Evolutionary conservation across 2,113 vertebrate species (phyloP).

Genomic region (Grammomys surdaster): DNA sequence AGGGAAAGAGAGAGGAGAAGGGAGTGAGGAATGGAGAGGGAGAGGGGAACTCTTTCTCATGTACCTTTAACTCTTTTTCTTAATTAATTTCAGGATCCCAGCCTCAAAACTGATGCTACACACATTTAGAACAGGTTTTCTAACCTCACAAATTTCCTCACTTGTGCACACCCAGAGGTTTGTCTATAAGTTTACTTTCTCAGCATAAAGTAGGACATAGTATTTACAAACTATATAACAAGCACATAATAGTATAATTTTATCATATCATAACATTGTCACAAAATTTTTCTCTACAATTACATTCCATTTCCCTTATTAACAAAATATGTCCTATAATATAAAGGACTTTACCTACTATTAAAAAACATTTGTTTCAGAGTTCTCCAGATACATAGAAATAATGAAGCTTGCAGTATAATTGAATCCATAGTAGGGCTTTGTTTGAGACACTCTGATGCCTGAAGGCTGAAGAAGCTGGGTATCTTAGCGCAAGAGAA

Average conservation of each 20-base stretch:
- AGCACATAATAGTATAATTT: background rate
- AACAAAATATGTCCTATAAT: background rate
- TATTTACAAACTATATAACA: background rate
- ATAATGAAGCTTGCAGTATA: background rate
- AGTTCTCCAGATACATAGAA: background rate
- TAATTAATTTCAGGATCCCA: background rate
- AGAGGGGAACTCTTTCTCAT: background rate
- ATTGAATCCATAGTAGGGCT: rapidly evolving
- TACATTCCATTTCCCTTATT: background rate
- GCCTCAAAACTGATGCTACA: background rate
- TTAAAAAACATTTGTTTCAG: background rate
- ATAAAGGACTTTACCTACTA: background rate
- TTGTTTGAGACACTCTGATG: background rate
- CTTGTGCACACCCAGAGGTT: background rate
- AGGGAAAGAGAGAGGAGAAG: background rate
- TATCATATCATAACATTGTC: background rate
- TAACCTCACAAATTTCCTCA: background rate
- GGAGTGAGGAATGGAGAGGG: background rate
- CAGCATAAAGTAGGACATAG: background rate
- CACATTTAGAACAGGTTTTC: background rate
- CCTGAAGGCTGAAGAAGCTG: background rate
- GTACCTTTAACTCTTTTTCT: background rate
- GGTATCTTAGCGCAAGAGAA: no score
- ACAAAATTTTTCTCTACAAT: background rate
- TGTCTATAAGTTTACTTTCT: background rate